Evolutionary conservation across 37 sponge, comb jelly and placozoan species (phyloP).

Genomic region (Petrosia ficiformis): DNA sequence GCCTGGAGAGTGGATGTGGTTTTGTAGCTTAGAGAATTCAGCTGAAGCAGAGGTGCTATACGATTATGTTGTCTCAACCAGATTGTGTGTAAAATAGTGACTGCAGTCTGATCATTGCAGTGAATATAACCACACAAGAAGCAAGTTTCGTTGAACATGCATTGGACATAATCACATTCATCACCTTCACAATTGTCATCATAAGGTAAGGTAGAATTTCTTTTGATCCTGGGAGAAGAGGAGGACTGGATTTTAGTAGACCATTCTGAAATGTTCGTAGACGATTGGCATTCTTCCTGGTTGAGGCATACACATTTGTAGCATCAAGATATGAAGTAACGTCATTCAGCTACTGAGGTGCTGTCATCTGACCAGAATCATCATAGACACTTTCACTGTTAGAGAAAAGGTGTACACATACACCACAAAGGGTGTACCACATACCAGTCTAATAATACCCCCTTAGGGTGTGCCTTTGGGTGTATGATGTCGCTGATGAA

Average conservation of each 20-base stretch:
- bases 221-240: no score
- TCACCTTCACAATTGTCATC: no score
- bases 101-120: slow-evolving; percentile 72
- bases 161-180: not conserved
- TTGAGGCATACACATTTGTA: slow-evolving; percentile 77
- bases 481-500: no score
- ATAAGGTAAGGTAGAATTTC: slow-evolving; percentile 56
- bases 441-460: no score
- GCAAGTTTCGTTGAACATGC: slow-evolving; percentile 25
- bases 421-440: no score
- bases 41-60: slow-evolving; percentile 53
- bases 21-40: no score
- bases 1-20: no score
- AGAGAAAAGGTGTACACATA: no score
- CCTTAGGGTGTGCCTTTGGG: no score
- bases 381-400: no score
- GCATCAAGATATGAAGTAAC: slow-evolving; percentile 88
- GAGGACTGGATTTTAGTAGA: slow-evolving; percentile 34
- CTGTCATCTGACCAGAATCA: not conserved
- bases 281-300: slow-evolving; percentile 5
- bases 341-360: slow-evolving; percentile 77
- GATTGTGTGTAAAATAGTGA: slow-evolving; percentile 91
- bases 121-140: slow-evolving; percentile 80
- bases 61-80: slow-evolving; percentile 96
- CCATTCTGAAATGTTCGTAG: slow-evolving; percentile 37